Evolutionary conservation across 2,113 vertebrate species (phyloP), one percentile per base, ranked within the genome.

Genomic region (Triplophysa tibetana): DNA sequence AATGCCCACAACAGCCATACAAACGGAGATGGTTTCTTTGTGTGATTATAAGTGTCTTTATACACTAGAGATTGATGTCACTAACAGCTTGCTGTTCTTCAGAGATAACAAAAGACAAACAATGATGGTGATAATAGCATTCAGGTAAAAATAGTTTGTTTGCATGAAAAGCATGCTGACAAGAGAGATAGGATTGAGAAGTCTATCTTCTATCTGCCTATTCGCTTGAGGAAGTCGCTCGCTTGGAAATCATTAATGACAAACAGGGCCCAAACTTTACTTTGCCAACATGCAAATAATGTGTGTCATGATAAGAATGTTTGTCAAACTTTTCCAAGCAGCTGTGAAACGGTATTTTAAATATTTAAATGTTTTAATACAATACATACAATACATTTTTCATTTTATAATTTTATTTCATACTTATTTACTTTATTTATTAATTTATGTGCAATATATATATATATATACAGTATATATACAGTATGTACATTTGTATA

Each of bases 61-160:
- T 84, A 87, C 89, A 88, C 16, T 83, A 88, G 45, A 50, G 65
- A 58, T 23, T 33, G 29, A 82, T 84, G 80, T 77, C 33, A 73
- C 48, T 48, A 78, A 75, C 61, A 81, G 84, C 73, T 78, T 81
- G 83, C 72, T 91, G 86, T 48, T 82, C 69, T 52, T 78, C 69
- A 54, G 77, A 89, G 85, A 88, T 89, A 89, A 75, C 77, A 33
- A 41, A 74, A 80, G 54, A 77, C 21, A 69, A 69, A 45, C 73
- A 56, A 29, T 26, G 21, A 45, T 7, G 65, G 17, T 63, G 41
- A 13, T 24, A 45, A 63, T 50, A 58, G 7, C 23, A 2, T 9
- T 12, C 9, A 48, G 17, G 33, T 83, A 67, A 33, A 73, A 54
- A 54, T 65, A 41, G n/a, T 33, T 52, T 54, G 38, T 41, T 62